These are phyloP conservation scores for Spilarctia lutea DNA, from an alignment of 2,888 invertebrate species.

Conservation along the genomic window DNA sequence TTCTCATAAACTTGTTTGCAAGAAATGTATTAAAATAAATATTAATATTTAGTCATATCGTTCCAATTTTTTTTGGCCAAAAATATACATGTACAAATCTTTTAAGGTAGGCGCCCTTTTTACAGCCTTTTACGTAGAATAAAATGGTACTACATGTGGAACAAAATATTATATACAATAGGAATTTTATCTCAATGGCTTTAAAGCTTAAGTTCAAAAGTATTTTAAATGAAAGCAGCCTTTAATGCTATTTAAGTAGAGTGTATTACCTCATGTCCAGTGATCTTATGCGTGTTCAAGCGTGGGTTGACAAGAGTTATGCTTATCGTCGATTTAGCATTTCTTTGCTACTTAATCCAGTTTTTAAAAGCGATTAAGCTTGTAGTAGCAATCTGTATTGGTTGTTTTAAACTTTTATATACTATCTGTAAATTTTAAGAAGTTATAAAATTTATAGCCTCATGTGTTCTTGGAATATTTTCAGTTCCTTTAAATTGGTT, in stretches of 20 bases:
- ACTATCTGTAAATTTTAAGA: constrained; percentile 49
- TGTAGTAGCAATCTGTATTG: constrained; percentile 79
- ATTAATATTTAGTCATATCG: neutral
- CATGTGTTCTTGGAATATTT: constrained; percentile 24
- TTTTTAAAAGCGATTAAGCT: constrained; percentile 81
- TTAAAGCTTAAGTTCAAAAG: constrained; percentile 34
- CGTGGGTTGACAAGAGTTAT: constrained; percentile 83
- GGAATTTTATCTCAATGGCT: constrained; percentile 47
- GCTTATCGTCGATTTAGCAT: constrained; percentile 83
- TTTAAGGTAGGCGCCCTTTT: constrained; percentile 9
- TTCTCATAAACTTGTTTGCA: too few species aligned
- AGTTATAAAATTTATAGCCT: constrained; percentile 48
- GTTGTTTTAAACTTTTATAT: constrained; percentile 63
- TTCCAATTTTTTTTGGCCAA: neutral
- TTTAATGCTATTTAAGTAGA: constrained; percentile 55
- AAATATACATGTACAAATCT: neutral
- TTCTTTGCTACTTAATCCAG: constrained; percentile 84
- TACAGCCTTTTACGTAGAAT: constrained; percentile 34
- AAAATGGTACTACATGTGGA: constrained; percentile 27
- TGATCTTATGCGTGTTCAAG: constrained; percentile 48
- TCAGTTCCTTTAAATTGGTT: constrained; percentile 16
- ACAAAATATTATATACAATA: constrained; percentile 49
- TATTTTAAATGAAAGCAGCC: constrained; percentile 46
- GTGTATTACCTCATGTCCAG: constrained; percentile 50
- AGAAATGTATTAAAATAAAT: too few species aligned